Percentiles rank a stretch among this genome's conserved stretches.
Evolutionary conservation across 2,888 invertebrate species (phyloP).

Genomic region (Thereva unica): DNA sequence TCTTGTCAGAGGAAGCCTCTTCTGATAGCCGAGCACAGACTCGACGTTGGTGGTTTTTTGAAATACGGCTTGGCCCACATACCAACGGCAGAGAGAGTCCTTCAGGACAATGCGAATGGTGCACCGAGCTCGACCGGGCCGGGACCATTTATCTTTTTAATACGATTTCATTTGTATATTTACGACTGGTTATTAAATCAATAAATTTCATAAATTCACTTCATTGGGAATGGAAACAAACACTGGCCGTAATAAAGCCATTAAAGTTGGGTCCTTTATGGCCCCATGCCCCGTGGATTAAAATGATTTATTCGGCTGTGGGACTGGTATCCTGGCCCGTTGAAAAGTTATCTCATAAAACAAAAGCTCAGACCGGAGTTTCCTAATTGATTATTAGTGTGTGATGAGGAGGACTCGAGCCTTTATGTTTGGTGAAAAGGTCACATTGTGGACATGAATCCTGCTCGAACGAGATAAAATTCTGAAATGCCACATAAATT

Average conservation of each 20-base stretch:
- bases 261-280: slow-evolving; percentile 19
- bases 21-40: neutral
- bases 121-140: slow-evolving; percentile 24
- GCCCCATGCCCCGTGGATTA: slow-evolving; percentile 8
- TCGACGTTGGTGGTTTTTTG: neutral
- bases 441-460: too few species aligned
- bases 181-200: slow-evolving; percentile 35
- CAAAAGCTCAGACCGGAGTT: too few species aligned
- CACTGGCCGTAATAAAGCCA: slow-evolving; percentile 24
- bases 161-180: slow-evolving; percentile 34
- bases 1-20: slow-evolving; percentile 12
- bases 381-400: too few species aligned
- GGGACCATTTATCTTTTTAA: slow-evolving; percentile 30
- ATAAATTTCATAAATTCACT: slow-evolving; percentile 36
- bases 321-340: too few species aligned
- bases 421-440: too few species aligned
- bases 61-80: slow-evolving; percentile 15
- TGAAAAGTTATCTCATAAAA: too few species aligned
- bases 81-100: slow-evolving; percentile 16
- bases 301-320: slow-evolving; percentile 1
- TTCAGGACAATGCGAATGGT: slow-evolving; percentile 28
- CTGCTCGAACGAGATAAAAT: too few species aligned
- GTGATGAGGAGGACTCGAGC: too few species aligned
- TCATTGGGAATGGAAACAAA: slow-evolving; percentile 26
- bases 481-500: too few species aligned